phyloP scores from a whole-genome alignment of 2,797 vertebrate genomes.

The Gymnodraco acuticeps region DNA sequence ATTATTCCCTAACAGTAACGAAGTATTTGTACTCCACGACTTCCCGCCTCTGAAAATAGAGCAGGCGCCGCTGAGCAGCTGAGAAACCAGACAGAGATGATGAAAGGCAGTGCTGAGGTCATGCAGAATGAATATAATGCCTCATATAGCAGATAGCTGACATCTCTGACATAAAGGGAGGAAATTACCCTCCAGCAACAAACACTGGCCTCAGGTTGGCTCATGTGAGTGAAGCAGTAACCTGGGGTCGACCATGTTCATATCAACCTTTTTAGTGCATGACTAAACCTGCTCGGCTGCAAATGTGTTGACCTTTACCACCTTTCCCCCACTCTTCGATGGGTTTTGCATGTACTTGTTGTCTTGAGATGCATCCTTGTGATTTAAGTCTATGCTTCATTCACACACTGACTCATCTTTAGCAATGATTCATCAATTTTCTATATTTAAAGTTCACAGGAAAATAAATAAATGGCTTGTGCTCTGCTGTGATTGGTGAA shows the following conservation, averaged over 20 bases:
- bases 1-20: too few relatives aligned
- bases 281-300: conserved; percentile 7
- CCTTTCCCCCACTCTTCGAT: too few relatives aligned
- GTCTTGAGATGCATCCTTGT: too few relatives aligned
- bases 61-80: neutral
- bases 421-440: too few relatives aligned
- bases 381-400: too few relatives aligned
- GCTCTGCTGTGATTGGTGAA: too few relatives aligned
- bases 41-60: conserved; percentile 15
- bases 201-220: conserved; percentile 22
- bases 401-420: too few relatives aligned
- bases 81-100: conserved; percentile 28
- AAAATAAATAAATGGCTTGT: too few relatives aligned
- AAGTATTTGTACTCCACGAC: too few relatives aligned
- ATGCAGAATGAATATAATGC: conserved; percentile 35
- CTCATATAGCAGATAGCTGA: conserved; percentile 44
- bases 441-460: too few relatives aligned
- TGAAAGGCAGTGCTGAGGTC: conserved; percentile 43
- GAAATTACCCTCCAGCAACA: conserved; percentile 35
- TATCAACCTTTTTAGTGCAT: conserved; percentile 18
- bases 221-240: conserved; percentile 20
- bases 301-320: neutral
- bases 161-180: conserved; percentile 47
- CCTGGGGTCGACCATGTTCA: conserved; percentile 48
- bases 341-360: too few relatives aligned